Percentiles rank a stretch among this genome's conserved stretches.
These are phyloP conservation scores for Enteromius fasciolatus DNA, from an alignment of 2,797 vertebrate species.

Conservation along the genomic window DNA sequence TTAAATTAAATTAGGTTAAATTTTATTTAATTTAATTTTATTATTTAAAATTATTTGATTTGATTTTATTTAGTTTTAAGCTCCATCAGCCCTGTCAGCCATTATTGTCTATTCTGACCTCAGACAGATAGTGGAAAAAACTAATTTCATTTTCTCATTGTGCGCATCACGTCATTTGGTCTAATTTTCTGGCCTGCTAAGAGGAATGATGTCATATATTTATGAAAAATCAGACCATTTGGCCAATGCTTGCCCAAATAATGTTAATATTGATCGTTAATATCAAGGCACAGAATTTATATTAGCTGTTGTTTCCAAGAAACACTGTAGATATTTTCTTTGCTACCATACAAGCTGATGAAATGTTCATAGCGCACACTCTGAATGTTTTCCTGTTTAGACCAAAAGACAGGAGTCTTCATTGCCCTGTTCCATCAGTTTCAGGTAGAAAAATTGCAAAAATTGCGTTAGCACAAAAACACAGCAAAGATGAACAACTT, in stretches of 20 bases:
- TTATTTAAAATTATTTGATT: background rate
- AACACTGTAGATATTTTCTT: slow-evolving; percentile 22
- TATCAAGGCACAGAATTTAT: background rate
- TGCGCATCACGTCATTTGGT: background rate
- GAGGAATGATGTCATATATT: background rate
- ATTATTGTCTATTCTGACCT: background rate
- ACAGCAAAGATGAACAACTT: slow-evolving; percentile 35
- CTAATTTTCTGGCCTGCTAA: background rate
- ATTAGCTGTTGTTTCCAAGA: slow-evolving; percentile 7
- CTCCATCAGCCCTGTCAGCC: background rate
- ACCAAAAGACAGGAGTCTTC: slow-evolving; percentile 18
- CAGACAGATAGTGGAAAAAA: background rate
- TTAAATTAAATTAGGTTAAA: too few species aligned
- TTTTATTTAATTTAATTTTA: background rate
- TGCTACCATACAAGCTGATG: slow-evolving; percentile 19
- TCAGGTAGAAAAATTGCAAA: slow-evolving; percentile 46
- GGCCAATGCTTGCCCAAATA: background rate
- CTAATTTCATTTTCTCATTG: background rate
- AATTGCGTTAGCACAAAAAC: slow-evolving; percentile 45
- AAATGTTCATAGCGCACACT: background rate
- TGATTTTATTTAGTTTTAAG: background rate
- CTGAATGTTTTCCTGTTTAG: background rate
- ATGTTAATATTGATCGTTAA: background rate
- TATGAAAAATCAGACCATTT: background rate
- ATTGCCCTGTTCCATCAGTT: slow-evolving; percentile 49